phyloP scores from a whole-genome alignment of 2,888 invertebrate species.

The Pandemis heparana region DNA sequence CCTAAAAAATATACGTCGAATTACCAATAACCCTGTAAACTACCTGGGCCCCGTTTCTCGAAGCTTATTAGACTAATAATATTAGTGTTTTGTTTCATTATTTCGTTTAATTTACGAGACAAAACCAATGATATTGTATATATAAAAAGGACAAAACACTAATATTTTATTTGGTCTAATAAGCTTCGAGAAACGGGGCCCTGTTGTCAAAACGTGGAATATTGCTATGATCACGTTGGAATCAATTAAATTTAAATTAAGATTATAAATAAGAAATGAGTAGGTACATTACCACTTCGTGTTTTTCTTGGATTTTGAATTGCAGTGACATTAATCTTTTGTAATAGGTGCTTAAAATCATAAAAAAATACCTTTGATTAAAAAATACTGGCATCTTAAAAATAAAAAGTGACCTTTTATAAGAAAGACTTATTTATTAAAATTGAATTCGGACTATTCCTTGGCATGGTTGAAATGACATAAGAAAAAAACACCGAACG shows the following conservation, averaged over 20 bases:
- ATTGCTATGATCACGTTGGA: neutral
- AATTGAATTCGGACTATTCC: neutral
- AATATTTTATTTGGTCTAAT: too few species aligned
- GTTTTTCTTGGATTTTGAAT: neutral
- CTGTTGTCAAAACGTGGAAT: neutral
- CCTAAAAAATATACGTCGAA: too few species aligned
- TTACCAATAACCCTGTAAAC: too few species aligned
- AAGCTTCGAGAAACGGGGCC: too few species aligned
- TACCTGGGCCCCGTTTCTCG: too few species aligned
- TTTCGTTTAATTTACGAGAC: too few species aligned
- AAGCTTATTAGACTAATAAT: too few species aligned
- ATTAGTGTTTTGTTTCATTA: too few species aligned
- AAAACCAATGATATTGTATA: too few species aligned
- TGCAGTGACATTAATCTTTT: constrained; percentile 9
- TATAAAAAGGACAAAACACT: too few species aligned
- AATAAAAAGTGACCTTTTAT: neutral
- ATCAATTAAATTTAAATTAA: constrained; percentile 1
- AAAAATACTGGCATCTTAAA: neutral
- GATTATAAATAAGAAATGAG: neutral
- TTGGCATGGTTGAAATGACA: neutral
- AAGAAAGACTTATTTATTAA: neutral
- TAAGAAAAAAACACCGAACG: neutral
- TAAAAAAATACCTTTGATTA: neutral
- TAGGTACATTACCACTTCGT: neutral
- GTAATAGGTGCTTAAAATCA: neutral